Base-by-base conservation (phyloP, 2,888 invertebrate genomes). In the Synanthedon andrenaeformis region DNA sequence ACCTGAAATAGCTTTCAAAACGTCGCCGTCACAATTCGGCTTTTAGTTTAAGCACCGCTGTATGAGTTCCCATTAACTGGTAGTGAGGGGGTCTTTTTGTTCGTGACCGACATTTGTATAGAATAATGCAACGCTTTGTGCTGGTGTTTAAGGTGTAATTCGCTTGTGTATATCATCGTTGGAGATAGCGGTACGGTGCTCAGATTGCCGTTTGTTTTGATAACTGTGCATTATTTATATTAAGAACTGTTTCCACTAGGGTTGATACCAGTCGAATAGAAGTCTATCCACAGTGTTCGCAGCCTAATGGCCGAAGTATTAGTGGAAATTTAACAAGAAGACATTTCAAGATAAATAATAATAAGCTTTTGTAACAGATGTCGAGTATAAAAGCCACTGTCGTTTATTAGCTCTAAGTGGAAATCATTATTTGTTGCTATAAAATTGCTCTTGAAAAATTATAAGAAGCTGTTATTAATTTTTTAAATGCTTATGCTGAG, bases 41-140 rank as follows among this genome's bases (percentile, higher is more conserved):
- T 70, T 68, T 68, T 67, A 67, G 65, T 66, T 65, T 66, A 71
- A 76, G 70, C 61, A 70, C 70, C 67, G 62, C 62, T 66, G 67
- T 72, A 74, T 66, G 69, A 64, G 64, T 58, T 56, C 62, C 54
- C 53, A 76, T 78, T 76, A 76, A 72, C 62, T 64, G 63, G 63
- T 67, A 66, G 70, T 60, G 58, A 62, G 61, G 61, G 23, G 62
- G 62, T 67, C 70, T 76, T 78, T 78, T 73, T 72, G 72, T 70
- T n/a, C 62, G 58, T 58, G 57, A 59, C 58, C 55, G 51, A 67
- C 65, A 66, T 72, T 73, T 67, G 67, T 69, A 66, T 62, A 58
- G 63, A 65, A 71, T 70, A 69, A 72, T 69, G 65, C 64, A 62
- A 63, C 64, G 67, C 69, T 71, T 74, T 71, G 68, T 66, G 59